Conservation (phyloP, 2,113 vertebrate genomes). For the Erythrocercus mccallii region DNA sequence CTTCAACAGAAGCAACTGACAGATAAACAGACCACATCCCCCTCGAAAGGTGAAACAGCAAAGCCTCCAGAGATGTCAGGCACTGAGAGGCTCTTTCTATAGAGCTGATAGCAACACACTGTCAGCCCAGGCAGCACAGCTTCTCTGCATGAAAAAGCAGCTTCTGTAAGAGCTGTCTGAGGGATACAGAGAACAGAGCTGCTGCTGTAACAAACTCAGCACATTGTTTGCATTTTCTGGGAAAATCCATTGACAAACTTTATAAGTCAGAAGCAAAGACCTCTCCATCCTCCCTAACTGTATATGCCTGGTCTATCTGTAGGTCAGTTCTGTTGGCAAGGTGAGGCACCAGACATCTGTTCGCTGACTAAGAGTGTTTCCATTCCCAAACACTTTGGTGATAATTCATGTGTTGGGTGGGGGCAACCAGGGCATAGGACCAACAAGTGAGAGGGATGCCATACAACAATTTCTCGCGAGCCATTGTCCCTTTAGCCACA, state of each 20-base stretch:
- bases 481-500: background rate
- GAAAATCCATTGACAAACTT: background rate
- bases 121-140: background rate
- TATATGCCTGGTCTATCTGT: accelerated
- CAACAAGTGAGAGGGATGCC: background rate
- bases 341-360: background rate
- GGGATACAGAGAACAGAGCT: background rate
- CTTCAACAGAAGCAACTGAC: background rate
- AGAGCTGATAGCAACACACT: background rate
- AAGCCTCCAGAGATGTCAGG: background rate
- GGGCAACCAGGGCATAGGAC: accelerated
- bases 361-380: background rate
- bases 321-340: background rate
- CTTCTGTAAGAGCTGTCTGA: background rate
- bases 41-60: background rate
- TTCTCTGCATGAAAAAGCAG: background rate
- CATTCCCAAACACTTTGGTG: accelerated
- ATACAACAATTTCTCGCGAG: accelerated
- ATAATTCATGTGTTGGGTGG: accelerated
- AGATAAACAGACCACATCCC: background rate
- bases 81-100: background rate
- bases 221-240: background rate
- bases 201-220: background rate
- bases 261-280: background rate
- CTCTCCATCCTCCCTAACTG: background rate